A percentile compares a stretch with the other conserved stretches of the same genome.
Conservation (phyloP, 2,797 vertebrate genomes). For the Rhabdomys pumilio region DNA sequence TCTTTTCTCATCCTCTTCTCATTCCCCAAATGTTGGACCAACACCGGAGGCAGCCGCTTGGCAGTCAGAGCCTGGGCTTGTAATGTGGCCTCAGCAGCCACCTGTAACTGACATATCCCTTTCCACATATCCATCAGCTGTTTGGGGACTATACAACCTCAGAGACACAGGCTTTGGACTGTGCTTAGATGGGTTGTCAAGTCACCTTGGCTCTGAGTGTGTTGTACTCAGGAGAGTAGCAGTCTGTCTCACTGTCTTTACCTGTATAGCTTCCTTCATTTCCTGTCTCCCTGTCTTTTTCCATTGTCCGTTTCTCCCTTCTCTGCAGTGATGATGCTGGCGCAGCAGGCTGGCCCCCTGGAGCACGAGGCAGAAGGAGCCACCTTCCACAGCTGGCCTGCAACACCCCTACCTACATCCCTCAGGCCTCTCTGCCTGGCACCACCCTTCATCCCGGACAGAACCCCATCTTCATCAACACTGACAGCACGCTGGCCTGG, state of each 20-base stretch:
- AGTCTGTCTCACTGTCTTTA: not conserved
- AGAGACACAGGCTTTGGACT: not conserved
- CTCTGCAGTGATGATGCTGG: constrained; percentile 57
- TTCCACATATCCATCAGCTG: not conserved
- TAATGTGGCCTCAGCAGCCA: not conserved
- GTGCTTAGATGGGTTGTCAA: not conserved
- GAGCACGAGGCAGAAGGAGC: not conserved
- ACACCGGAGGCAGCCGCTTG: not conserved
- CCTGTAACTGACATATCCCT: not conserved
- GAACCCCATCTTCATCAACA: not conserved
- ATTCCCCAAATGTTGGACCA: not conserved
- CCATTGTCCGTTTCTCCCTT: not conserved
- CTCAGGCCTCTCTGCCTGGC: not conserved
- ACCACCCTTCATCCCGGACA: not conserved
- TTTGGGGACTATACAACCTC: not conserved
- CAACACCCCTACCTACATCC: not conserved
- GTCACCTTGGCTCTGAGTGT: not conserved
- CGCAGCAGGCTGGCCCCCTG: not conserved
- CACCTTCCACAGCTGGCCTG: not conserved
- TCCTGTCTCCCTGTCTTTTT: not conserved
- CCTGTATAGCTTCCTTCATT: not conserved
- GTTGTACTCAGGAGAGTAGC: not conserved
- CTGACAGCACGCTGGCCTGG: not conserved
- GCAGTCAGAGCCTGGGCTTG: not conserved
- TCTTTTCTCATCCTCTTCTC: not conserved